Evolutionary conservation across 2,797 vertebrate genomes (phyloP).

Genomic region (Acanthurus leucopareius): DNA sequence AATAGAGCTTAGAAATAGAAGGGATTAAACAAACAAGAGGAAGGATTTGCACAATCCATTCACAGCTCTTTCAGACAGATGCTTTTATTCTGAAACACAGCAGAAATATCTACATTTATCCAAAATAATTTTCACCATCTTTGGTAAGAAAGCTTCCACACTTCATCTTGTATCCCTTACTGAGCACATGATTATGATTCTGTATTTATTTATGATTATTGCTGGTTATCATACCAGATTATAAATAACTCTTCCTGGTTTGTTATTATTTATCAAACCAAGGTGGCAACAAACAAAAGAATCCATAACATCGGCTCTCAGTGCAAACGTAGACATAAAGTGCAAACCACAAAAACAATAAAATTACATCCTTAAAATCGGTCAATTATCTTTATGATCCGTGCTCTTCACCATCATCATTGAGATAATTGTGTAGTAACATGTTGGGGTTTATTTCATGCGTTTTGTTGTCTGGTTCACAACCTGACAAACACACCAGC

Average conservation of each 20-base stretch:
- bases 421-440: neutral
- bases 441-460: neutral
- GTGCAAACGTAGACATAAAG: slow-evolving; percentile 68
- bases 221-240: too few species aligned
- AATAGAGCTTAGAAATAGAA: neutral
- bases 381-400: neutral
- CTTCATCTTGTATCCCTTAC: neutral
- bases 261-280: too few species aligned
- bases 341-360: slow-evolving; percentile 58
- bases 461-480: neutral
- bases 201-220: neutral
- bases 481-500: neutral
- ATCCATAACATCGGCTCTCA: slow-evolving; percentile 7
- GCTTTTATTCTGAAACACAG: slow-evolving; percentile 62
- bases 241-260: neutral
- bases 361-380: neutral
- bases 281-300: slow-evolving; percentile 2
- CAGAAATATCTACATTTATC: slow-evolving; percentile 34
- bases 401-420: neutral
- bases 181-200: neutral
- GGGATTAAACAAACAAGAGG: neutral
- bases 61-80: slow-evolving; percentile 4
- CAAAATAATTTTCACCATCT: slow-evolving; percentile 50
- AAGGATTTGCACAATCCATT: slow-evolving; percentile 3
- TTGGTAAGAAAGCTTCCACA: slow-evolving; percentile 17